phyloP scores from a whole-genome alignment of 2,113 vertebrate species.

The Hippocampus guttulatus region DNA sequence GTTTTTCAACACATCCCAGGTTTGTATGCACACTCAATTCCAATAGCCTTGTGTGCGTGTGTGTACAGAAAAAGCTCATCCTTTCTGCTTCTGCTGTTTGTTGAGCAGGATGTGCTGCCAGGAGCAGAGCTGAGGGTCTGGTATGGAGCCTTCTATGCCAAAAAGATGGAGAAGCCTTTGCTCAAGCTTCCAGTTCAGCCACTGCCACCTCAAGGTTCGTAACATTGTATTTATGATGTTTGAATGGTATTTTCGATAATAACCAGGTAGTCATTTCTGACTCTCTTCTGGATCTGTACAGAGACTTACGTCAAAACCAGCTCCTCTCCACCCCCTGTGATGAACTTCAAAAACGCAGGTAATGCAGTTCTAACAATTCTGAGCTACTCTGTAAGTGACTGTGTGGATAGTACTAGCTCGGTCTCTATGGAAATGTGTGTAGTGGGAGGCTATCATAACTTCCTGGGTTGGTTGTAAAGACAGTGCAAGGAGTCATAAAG shows the following conservation, averaged over 20 bases:
- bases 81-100: background rate
- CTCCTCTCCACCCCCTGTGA: slow-evolving; percentile 13
- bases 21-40: slow-evolving; percentile 32
- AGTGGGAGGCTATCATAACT: background rate
- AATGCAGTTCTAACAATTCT: background rate
- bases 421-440: background rate
- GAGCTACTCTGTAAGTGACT: background rate
- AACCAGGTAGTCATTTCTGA: slow-evolving; percentile 15
- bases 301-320: slow-evolving; percentile 25
- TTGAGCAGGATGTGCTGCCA: slow-evolving; percentile 79
- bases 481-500: background rate
- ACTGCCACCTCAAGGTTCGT: slow-evolving; percentile 66
- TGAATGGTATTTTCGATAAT: background rate
- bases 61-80: background rate
- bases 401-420: background rate
- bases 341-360: slow-evolving; percentile 52
- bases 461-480: background rate
- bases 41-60: background rate
- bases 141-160: slow-evolving; percentile 98
- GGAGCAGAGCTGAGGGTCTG: slow-evolving; percentile 92
- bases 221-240: background rate
- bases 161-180: slow-evolving; percentile 93
- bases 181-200: slow-evolving; percentile 75
- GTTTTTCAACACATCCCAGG: slow-evolving; percentile 93
- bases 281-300: slow-evolving; percentile 13